Conservation (phyloP, 2,797 vertebrate genomes). For the Sebastes hubbsi region DNA sequence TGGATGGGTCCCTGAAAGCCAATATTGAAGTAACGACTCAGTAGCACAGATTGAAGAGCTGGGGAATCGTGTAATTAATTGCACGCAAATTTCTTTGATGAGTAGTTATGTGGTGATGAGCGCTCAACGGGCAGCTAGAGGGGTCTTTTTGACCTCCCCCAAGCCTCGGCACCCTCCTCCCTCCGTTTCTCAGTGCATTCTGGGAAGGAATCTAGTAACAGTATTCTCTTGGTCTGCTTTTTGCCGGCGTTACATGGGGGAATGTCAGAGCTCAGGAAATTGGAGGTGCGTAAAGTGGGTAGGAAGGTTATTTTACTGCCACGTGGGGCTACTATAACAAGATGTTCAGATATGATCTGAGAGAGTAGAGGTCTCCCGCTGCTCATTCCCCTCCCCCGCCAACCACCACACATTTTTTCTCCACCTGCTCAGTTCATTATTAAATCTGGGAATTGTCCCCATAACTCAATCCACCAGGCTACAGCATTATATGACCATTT, state of each 20-base stretch:
- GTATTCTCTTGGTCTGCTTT: constrained; percentile 23
- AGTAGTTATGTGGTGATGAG: constrained; percentile 94
- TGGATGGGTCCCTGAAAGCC: constrained; percentile 89
- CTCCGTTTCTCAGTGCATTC: constrained; percentile 36
- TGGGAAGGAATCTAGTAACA: constrained; percentile 40
- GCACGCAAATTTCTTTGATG: constrained; percentile 94
- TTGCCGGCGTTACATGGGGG: constrained; percentile 22
- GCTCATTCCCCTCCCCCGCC: constrained; percentile 54
- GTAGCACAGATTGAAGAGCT: constrained; percentile 86
- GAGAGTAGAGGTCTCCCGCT: constrained; percentile 75
- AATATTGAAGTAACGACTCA: constrained; percentile 90
- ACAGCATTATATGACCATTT: constrained; percentile 84
- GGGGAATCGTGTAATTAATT: constrained; percentile 99
- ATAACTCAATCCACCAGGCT: constrained; percentile 79
- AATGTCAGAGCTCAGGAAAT: constrained; percentile 49
- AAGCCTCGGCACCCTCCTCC: neutral
- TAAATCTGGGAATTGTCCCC: constrained; percentile 86
- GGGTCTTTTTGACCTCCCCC: constrained; percentile 57
- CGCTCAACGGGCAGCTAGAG: constrained; percentile 85
- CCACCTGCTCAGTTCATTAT: constrained; percentile 82
- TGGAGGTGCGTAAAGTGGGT: constrained; percentile 68
- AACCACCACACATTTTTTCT: constrained; percentile 46
- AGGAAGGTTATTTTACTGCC: constrained; percentile 78
- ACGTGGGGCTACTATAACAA: constrained; percentile 78
- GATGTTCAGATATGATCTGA: constrained; percentile 83